These are phyloP conservation scores for Erebia epiphron DNA, from an alignment of 2,888 invertebrate species.

Conservation along the genomic window DNA sequence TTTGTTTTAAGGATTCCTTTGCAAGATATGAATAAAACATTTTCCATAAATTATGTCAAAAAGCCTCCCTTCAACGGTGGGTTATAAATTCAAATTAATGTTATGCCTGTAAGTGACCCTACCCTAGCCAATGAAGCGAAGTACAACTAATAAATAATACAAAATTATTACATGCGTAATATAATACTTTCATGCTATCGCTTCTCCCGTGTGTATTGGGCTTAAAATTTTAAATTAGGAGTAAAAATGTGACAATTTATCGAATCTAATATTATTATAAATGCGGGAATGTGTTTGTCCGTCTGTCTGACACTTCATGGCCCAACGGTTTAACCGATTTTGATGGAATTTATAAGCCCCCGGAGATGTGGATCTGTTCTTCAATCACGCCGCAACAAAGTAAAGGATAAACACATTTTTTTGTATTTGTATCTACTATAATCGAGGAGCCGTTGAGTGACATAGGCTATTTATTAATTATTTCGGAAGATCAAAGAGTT, in stretches of 20 bases:
- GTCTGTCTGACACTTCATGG: neutral
- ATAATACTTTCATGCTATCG: conserved; percentile 17
- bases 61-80: conserved; percentile 32
- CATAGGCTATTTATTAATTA: no score
- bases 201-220: conserved; percentile 2
- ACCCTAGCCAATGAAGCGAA: conserved; percentile 31
- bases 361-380: no score
- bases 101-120: conserved; percentile 31
- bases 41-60: conserved; percentile 35
- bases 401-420: no score
- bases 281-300: neutral
- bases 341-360: no score
- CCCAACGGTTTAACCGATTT: no score
- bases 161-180: conserved; percentile 17
- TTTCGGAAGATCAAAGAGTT: no score
- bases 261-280: neutral
- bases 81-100: conserved; percentile 37
- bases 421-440: no score
- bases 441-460: no score
- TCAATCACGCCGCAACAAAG: no score
- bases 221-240: neutral
- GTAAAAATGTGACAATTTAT: neutral
- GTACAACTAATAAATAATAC: conserved; percentile 29
- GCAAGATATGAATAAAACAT: conserved; percentile 39
- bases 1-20: conserved; percentile 61